phyloP scores from a whole-genome alignment of 2,888 invertebrate genomes.

The Pterostichus niger region DNA sequence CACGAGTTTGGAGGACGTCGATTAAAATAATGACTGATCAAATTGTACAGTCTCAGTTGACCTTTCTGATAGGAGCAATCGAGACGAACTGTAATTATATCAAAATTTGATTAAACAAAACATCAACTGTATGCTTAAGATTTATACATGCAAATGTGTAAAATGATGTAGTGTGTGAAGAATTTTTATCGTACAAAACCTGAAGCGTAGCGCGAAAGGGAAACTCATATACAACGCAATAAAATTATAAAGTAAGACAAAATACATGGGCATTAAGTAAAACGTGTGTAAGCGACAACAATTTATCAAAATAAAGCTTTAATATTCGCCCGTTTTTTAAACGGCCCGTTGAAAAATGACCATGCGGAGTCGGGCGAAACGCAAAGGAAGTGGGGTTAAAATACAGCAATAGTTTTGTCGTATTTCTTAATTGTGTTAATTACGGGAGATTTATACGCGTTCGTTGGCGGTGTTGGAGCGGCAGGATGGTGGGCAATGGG shows the following conservation, averaged over 20 bases:
- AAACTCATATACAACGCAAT: slow-evolving; percentile 52
- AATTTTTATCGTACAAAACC: slow-evolving; percentile 25
- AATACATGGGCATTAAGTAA: slow-evolving; percentile 65
- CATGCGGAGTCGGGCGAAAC: background rate
- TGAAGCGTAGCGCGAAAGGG: slow-evolving; percentile 11
- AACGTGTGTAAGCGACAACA: slow-evolving; percentile 65
- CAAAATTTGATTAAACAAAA: too few relatives aligned
- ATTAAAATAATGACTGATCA: slow-evolving; percentile 43
- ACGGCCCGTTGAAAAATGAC: slow-evolving; percentile 53
- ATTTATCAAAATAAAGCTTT: slow-evolving; percentile 67
- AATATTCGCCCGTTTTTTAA: slow-evolving; percentile 63
- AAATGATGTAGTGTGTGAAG: slow-evolving; percentile 11
- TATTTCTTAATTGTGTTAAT: slow-evolving; percentile 67
- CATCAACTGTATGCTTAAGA: too few relatives aligned
- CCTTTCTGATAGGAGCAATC: background rate
- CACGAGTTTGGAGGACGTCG: background rate
- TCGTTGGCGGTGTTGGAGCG: background rate
- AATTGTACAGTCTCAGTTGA: background rate
- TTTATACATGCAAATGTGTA: too few relatives aligned
- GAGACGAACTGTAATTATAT: background rate
- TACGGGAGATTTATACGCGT: slow-evolving; percentile 65
- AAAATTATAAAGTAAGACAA: slow-evolving; percentile 66
- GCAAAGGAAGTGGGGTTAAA: slow-evolving; percentile 44
- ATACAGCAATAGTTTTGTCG: slow-evolving; percentile 67
- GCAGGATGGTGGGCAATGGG: background rate